Conservation (phyloP, 1,140 invertebrate species). For the Pseudomyrmex cubaensis region DNA sequence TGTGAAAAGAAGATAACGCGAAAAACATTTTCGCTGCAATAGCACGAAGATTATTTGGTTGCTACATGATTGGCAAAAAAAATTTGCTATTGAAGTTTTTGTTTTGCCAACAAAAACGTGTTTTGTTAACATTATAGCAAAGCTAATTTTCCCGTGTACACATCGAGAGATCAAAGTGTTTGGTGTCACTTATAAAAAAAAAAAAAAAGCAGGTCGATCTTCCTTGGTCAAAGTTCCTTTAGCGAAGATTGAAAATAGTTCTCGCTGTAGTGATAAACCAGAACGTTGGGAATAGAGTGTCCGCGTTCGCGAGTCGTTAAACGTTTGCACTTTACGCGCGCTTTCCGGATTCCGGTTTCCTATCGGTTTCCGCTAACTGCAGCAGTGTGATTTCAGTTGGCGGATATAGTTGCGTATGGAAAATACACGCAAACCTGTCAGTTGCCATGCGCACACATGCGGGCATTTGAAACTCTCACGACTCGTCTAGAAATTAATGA, state of each 20-base stretch:
- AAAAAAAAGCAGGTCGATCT: neutral
- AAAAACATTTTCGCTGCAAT: too few relatives aligned
- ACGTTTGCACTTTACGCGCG: constrained; percentile 38
- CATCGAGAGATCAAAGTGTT: neutral
- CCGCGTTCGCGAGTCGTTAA: constrained; percentile 1
- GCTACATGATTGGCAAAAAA: too few relatives aligned
- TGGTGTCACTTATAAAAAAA: neutral
- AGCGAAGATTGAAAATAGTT: constrained; percentile 63
- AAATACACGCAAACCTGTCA: constrained; percentile 2
- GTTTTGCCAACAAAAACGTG: too few relatives aligned
- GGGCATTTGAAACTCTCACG: neutral
- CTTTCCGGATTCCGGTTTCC: constrained; percentile 24
- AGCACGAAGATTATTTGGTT: too few relatives aligned
- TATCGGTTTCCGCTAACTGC: constrained; percentile 39
- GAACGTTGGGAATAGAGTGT: constrained; percentile 2
- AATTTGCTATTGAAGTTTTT: too few relatives aligned
- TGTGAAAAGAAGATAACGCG: too few relatives aligned
- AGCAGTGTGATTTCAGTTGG: constrained; percentile 25
- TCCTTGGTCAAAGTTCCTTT: neutral
- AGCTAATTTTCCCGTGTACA: too few relatives aligned
- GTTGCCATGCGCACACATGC: neutral
- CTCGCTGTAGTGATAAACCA: constrained; percentile 50
- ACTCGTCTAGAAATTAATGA: constrained; percentile 20
- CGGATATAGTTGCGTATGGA: constrained; percentile 36
- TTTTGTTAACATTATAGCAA: too few relatives aligned